These are phyloP conservation scores for Hippocampus abdominalis DNA, from an alignment of 2,113 vertebrate genomes.

Conservation along the genomic window DNA sequence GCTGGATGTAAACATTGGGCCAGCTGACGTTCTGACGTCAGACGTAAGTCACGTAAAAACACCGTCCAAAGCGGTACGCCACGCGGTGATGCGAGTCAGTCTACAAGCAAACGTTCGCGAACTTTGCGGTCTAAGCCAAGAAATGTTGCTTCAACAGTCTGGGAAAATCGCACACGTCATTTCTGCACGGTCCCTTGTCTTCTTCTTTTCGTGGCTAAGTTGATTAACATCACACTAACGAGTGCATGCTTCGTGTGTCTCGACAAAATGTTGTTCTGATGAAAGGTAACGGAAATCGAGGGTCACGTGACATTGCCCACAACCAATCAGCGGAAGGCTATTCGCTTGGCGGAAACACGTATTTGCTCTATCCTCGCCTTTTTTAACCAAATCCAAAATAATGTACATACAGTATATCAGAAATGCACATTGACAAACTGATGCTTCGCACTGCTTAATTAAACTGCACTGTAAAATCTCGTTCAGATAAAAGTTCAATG, in stretches of 20 bases:
- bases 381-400: no score
- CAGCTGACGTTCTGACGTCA: conserved; percentile 76
- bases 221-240: not conserved
- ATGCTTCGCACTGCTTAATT: no score
- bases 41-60: conserved; percentile 34
- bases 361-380: no score
- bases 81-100: not conserved
- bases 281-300: not conserved
- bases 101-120: not conserved
- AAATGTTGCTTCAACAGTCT: not conserved
- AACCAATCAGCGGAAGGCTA: not conserved
- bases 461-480: no score
- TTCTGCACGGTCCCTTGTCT: not conserved
- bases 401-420: no score
- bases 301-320: not conserved
- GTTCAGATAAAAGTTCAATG: no score
- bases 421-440: no score
- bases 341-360: no score
- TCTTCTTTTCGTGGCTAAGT: not conserved
- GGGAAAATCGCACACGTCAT: not conserved
- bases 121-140: not conserved
- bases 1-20: conserved; percentile 76
- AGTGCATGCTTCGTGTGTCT: not conserved
- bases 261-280: not conserved
- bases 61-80: not conserved